These are phyloP conservation scores for Tenrec ecaudatus DNA, from an alignment of 2,113 vertebrate genomes.

Conservation along the genomic window DNA sequence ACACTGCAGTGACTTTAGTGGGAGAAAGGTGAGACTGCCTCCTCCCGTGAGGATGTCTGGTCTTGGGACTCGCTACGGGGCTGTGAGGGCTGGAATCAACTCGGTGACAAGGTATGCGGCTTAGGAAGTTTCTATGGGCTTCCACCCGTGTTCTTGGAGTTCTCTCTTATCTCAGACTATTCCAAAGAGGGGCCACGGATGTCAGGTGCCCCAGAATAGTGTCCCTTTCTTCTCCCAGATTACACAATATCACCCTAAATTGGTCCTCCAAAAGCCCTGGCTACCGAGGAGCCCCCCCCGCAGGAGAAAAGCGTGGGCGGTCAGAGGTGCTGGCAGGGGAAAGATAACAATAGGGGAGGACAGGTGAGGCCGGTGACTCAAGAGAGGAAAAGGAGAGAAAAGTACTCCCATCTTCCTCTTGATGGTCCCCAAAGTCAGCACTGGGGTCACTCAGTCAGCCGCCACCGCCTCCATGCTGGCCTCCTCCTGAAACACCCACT, in stretches of 20 bases:
- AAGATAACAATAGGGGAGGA: not conserved
- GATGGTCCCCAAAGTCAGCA: not conserved
- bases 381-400: not conserved
- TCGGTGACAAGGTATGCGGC: too few species aligned
- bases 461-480: not conserved
- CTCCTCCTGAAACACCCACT: not conserved
- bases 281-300: not conserved
- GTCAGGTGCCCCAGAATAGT: not conserved
- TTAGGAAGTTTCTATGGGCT: too few species aligned
- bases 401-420: not conserved
- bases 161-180: not conserved
- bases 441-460: not conserved
- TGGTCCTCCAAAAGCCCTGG: not conserved
- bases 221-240: not conserved
- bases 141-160: not conserved
- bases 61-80: too few species aligned
- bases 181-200: not conserved
- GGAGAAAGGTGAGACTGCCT: too few species aligned
- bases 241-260: not conserved
- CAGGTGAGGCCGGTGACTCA: not conserved
- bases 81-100: too few species aligned
- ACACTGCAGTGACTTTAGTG: too few species aligned
- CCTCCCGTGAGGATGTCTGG: too few species aligned
- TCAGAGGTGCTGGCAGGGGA: not conserved
- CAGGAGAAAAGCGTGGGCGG: too few species aligned